Base-by-base conservation (phyloP, 2,113 vertebrate genomes). In the Catagonus wagneri region DNA sequence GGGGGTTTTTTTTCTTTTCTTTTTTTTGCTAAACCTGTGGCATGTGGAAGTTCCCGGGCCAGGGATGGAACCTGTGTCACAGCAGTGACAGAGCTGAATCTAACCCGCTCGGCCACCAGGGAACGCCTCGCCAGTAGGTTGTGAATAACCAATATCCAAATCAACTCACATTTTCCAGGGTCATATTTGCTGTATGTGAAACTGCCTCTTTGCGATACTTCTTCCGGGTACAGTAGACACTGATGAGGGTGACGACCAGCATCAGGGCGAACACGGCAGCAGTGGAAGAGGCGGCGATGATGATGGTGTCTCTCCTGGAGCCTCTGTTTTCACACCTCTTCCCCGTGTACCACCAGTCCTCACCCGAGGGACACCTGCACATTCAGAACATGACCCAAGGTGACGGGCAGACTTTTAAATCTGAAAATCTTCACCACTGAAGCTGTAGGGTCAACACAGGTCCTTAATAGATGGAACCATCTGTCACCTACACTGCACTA, bases 261-360 rank as follows among this genome's bases (percentile, higher is more conserved):
- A 99, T 99, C 65, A 97, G 54, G 4, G 29, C 97, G 89, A 99
- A 98, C 84, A 99, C 96, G 15, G 98, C 22, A 0, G 96, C 32
- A 0, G 98, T 97, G 69, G 99, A 98, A 4, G 98, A 98, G 32
- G 98, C 98, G 0, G 99, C 98, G 2, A 99, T 98, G 72, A 98
- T 32, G n/a, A 93, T 94, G 50, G 98, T 99, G 93, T 99, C 99
- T 7, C 1, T 52, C 11, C 16, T 75, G 2, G 99, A 98, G 76
- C 99, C 99, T 93, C 89, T 98, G 85, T 90, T 96, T 97, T 99
- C 99, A 97, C 99, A 99, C 76, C 94, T 98, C 80, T 98, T 86
- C 20, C 99, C 99, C 10, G 98, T 98, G 97, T 99, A 99, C 99
- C 99, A 99, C 99, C 99, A 99, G 98, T 98, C 94, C 0, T 97